Evolutionary conservation across 35 echinoderm and acorn worm genomes (phyloP).

Genomic region (Heliocidaris erythrogramma): DNA sequence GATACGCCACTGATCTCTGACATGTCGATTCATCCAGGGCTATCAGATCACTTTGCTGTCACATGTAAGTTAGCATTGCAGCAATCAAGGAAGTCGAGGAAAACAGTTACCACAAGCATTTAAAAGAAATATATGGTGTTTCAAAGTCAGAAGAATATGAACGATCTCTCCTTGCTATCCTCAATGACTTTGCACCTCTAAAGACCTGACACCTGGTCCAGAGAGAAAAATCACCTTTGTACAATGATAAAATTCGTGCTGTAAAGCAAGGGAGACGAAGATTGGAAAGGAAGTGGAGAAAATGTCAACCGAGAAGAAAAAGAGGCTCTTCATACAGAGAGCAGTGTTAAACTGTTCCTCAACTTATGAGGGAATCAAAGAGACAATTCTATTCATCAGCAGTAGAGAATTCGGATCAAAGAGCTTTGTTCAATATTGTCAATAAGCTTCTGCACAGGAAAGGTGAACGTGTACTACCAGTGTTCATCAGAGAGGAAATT

Average conservation of each 20-base stretch:
- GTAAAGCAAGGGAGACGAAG: slow-evolving; percentile 18
- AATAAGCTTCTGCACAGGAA: slow-evolving; percentile 38
- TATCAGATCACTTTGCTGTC: slow-evolving; percentile 52
- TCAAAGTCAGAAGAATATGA: neutral
- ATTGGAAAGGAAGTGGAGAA: slow-evolving; percentile 40
- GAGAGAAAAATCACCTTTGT: slow-evolving; percentile 20
- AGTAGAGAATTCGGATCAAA: slow-evolving; percentile 7
- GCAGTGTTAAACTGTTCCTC: slow-evolving; percentile 19
- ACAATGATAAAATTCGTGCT: slow-evolving; percentile 28
- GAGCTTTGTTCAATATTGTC: slow-evolving; percentile 7
- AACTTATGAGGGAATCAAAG: slow-evolving; percentile 25
- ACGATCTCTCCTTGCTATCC: neutral
- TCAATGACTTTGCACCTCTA: neutral
- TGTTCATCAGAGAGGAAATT: too few relatives aligned
- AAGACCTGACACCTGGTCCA: neutral
- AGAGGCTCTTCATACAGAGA: neutral
- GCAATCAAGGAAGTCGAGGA: neutral
- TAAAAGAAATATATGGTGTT: too few relatives aligned
- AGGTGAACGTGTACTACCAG: neutral
- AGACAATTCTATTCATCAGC: neutral
- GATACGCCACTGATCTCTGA: too few relatives aligned
- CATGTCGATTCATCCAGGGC: neutral
- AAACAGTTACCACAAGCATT: neutral
- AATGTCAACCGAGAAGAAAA: neutral
- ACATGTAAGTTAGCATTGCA: slow-evolving; percentile 22